Base-by-base conservation (phyloP, 2,888 invertebrate genomes). In the Drosophila monieri region DNA sequence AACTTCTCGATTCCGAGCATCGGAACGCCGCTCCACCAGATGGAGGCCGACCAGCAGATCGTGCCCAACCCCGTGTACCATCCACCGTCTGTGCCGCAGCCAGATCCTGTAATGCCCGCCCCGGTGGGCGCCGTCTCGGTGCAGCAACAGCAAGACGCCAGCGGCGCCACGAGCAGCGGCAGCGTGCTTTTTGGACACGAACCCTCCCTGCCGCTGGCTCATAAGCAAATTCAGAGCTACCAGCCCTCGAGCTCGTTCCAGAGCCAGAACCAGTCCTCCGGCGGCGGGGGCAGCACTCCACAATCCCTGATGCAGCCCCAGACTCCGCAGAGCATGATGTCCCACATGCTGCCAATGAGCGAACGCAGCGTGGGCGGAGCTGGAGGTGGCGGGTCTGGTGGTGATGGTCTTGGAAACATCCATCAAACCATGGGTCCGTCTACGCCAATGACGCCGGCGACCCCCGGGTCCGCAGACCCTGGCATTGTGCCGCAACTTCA, bases 401-500 rank as follows among this genome's bases (percentile, higher is more conserved):
- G 85, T 37, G 84, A 89, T 66, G 81, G 88, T 3, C 76, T 90
- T 2, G 89, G 89, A 25, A 91, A 91, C 67, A 91, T 92, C 54
- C 92, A 91, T 68, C 92, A 92, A 72, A 91, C 97, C 0, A 94
- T 95, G 94, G 94, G 96, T 15, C 94, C 95, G 60, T 92, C 93
- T 39, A 94, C 94, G 60, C 97, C 97, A 1, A 95, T 95, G 91
- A 95, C 95, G n/a, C 97, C 97, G 1, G 96, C 97, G 95, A 98
- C 98, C 8, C 98, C 98, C 37, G 95, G 95, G 64, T 98, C 98
- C 0, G 96, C 97, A 9, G 98, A 98, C 92, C 97, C 98, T 56
- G 97, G 97, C 54, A 98, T 98, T 84, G 93, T 97, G 64, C 99
- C 99, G 23, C 97, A 98, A 89, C 59, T 91, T 49, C 91, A 91